Percentiles rank a stretch among this genome's conserved stretches.
Evolutionary conservation across 2,888 invertebrate genomes (phyloP).

Genomic region (Eutolmus rufibarbis): DNA sequence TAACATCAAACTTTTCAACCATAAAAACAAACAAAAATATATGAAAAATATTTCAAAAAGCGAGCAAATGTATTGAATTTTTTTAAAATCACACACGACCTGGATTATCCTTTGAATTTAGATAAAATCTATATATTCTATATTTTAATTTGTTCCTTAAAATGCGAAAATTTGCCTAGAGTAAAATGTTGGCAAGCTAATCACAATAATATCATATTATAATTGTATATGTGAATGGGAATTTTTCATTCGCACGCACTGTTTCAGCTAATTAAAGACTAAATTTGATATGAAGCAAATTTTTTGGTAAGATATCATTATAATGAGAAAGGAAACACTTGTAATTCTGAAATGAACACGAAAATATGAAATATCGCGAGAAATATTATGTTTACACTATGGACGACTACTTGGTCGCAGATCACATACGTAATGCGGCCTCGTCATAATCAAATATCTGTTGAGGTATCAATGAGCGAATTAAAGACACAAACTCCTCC

Average conservation of each 20-base stretch:
- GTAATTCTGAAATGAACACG: background rate
- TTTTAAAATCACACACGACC: too few relatives aligned
- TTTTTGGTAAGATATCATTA: background rate
- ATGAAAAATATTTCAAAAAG: too few relatives aligned
- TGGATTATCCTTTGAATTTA: too few relatives aligned
- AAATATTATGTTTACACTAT: background rate
- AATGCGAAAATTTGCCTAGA: too few relatives aligned
- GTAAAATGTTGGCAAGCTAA: background rate
- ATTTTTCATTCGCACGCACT: background rate
- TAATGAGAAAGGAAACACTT: background rate
- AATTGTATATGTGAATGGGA: background rate
- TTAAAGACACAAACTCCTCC: background rate
- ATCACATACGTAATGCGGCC: background rate
- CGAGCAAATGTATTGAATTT: too few relatives aligned
- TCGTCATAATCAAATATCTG: slow-evolving; percentile 32
- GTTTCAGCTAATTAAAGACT: background rate
- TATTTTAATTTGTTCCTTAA: too few relatives aligned
- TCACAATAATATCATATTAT: background rate
- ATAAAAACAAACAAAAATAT: too few relatives aligned
- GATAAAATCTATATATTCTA: too few relatives aligned
- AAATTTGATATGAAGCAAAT: background rate
- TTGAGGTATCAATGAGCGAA: slow-evolving; percentile 36
- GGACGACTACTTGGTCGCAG: background rate
- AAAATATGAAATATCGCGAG: background rate
- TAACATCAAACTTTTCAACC: too few relatives aligned